Evolutionary conservation across 1,140 invertebrate genomes (phyloP).

Genomic region (Drosophila setifemur): DNA sequence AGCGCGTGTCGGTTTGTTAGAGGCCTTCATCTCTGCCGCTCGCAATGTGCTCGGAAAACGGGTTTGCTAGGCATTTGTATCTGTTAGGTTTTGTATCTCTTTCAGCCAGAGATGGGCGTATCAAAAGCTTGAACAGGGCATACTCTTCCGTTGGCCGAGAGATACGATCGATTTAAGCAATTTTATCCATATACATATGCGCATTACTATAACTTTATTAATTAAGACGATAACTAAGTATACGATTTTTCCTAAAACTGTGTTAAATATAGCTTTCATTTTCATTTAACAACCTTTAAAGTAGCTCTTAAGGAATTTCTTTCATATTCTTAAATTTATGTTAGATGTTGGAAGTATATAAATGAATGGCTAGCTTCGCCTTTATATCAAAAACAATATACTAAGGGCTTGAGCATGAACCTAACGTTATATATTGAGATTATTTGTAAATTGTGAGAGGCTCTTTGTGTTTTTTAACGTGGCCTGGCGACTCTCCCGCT

Average conservation of each 20-base stretch:
- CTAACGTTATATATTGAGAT: slow-evolving; percentile 3
- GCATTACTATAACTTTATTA: too few relatives aligned
- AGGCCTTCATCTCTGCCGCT: slow-evolving; percentile 73
- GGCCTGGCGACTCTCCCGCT: background rate
- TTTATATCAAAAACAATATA: background rate
- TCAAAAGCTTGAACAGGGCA: slow-evolving; percentile 4
- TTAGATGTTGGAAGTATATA: too few relatives aligned
- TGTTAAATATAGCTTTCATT: too few relatives aligned
- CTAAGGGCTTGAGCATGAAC: background rate
- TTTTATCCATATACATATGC: too few relatives aligned
- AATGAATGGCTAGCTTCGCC: too few relatives aligned
- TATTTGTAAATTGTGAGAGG: background rate
- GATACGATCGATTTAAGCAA: too few relatives aligned
- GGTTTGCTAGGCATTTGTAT: slow-evolving; percentile 62
- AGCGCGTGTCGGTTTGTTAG: slow-evolving; percentile 62
- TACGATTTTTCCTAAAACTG: too few relatives aligned
- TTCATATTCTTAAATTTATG: too few relatives aligned
- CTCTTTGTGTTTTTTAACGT: slow-evolving; percentile 18
- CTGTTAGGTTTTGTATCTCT: slow-evolving; percentile 39
- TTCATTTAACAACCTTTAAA: too few relatives aligned
- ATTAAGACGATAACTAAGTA: too few relatives aligned
- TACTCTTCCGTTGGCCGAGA: too few relatives aligned
- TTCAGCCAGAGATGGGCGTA: slow-evolving; percentile 40
- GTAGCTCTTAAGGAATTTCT: too few relatives aligned
- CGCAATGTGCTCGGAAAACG: slow-evolving; percentile 69